Evolutionary conservation across 2,113 vertebrate species (phyloP).

Genomic region (Bubo blakistoni): DNA sequence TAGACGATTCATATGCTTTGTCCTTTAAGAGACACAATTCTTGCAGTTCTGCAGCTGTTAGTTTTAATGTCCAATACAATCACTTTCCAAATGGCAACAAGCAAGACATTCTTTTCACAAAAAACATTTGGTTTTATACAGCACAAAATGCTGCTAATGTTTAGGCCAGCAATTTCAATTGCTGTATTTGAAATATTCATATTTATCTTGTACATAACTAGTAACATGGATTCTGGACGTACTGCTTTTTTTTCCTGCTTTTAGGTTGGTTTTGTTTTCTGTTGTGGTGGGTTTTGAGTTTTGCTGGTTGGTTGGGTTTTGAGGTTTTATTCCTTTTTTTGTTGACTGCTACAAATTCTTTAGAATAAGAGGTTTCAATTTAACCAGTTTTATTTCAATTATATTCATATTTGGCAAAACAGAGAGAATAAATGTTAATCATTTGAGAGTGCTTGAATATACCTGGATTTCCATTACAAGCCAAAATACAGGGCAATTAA

Average conservation of each 20-base stretch:
- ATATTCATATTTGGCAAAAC: not conserved
- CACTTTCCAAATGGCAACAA: not conserved
- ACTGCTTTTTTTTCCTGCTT: rapidly evolving
- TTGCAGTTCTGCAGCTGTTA: not conserved
- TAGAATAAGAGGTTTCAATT: not conserved
- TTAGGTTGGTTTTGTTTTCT: not conserved
- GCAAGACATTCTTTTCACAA: not conserved
- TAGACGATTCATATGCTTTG: not conserved
- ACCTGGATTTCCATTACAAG: slow-evolving; percentile 49
- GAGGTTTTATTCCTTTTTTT: not conserved
- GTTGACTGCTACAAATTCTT: not conserved
- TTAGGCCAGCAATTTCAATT: not conserved
- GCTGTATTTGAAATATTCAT: not conserved
- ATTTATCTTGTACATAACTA: not conserved
- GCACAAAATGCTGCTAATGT: not conserved
- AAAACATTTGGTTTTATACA: not conserved
- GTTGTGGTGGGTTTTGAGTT: not conserved
- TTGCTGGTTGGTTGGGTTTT: not conserved
- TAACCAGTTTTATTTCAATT: not conserved
- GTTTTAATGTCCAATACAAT: not conserved
- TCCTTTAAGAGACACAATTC: rapidly evolving
- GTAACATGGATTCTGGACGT: not conserved
- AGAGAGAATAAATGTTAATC: not conserved
- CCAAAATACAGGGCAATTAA: slow-evolving; percentile 61
- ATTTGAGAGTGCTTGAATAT: slow-evolving; percentile 5